A percentile compares a stretch with the other conserved stretches of the same genome.
phyloP scores from a whole-genome alignment of 2,797 vertebrate species.

The Liparis tanakae region DNA sequence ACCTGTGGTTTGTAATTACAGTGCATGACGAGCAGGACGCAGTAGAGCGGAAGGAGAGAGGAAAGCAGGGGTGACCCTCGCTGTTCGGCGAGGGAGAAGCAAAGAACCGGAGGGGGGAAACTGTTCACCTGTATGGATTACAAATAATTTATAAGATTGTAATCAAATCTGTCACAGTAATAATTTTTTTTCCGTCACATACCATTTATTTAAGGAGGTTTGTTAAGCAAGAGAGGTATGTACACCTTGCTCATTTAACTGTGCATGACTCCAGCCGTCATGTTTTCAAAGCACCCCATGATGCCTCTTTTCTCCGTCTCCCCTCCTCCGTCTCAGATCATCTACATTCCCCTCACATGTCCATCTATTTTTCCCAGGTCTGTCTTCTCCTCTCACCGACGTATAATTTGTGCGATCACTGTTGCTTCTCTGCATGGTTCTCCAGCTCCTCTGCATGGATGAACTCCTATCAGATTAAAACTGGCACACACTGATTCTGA shows the following conservation, averaged over 20 bases:
- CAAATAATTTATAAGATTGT: not conserved
- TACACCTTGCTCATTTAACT: constrained; percentile 46
- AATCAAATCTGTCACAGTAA: not conserved
- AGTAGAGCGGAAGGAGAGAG: constrained; percentile 70
- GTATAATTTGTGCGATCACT: constrained; percentile 78
- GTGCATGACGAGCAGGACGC: constrained; percentile 74
- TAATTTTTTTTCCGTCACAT: not conserved
- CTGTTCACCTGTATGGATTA: constrained; percentile 47
- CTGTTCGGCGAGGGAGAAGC: constrained; percentile 49
- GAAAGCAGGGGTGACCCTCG: constrained; percentile 74
- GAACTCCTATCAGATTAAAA: constrained; percentile 83
- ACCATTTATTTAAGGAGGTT: constrained; percentile 24
- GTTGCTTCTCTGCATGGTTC: constrained; percentile 74
- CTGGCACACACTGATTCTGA: constrained; percentile 67
- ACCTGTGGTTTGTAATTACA: constrained; percentile 88
- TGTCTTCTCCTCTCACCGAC: constrained; percentile 62
- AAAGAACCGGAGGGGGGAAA: not conserved
- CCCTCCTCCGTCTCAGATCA: constrained; percentile 54
- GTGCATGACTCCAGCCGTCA: constrained; percentile 46
- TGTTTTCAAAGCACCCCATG: constrained; percentile 61
- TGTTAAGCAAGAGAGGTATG: constrained; percentile 30
- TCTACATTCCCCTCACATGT: constrained; percentile 70
- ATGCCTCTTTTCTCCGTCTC: constrained; percentile 32
- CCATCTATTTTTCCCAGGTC: constrained; percentile 54
- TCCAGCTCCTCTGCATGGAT: constrained; percentile 78